Percentiles rank a stretch among this genome's conserved stretches.
phyloP scores from a whole-genome alignment of 2,797 vertebrate species.

The Erpetoichthys calabaricus region DNA sequence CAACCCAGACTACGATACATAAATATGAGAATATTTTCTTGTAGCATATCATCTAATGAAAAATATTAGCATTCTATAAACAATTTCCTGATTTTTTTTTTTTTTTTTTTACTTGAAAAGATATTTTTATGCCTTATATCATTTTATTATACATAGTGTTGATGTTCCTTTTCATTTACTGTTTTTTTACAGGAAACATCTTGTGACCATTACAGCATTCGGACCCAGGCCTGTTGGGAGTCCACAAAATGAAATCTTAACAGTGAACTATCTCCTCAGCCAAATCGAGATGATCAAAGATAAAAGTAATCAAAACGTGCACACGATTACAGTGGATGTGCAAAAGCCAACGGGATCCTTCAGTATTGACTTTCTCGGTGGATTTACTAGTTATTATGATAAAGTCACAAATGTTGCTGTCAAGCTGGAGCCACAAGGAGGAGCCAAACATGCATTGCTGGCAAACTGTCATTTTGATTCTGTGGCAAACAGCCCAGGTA shows the following conservation, averaged over 20 bases:
- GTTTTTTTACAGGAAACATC: constrained; percentile 49
- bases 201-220: constrained; percentile 78
- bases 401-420: constrained; percentile 82
- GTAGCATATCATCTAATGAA: too few relatives aligned
- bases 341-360: constrained; percentile 86
- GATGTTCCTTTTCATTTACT: neutral
- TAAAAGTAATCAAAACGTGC: constrained; percentile 41
- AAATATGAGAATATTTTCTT: too few relatives aligned
- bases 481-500: constrained; percentile 84
- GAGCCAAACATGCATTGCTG: constrained; percentile 73
- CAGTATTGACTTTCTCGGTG: constrained; percentile 87
- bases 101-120: neutral
- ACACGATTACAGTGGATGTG: constrained; percentile 65
- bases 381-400: constrained; percentile 92
- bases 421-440: constrained; percentile 67
- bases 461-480: constrained; percentile 97
- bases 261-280: constrained; percentile 75
- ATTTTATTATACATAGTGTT: neutral
- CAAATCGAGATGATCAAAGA: constrained; percentile 61
- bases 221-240: constrained; percentile 85
- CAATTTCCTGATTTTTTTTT: neutral
- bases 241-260: constrained; percentile 75
- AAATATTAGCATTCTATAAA: too few relatives aligned
- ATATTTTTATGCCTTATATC: neutral
- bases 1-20: too few relatives aligned